A percentile compares a stretch with the other conserved stretches of the same genome.
Evolutionary conservation across 1,140 invertebrate species (phyloP).

Genomic region (Hydropsyche tenuis): DNA sequence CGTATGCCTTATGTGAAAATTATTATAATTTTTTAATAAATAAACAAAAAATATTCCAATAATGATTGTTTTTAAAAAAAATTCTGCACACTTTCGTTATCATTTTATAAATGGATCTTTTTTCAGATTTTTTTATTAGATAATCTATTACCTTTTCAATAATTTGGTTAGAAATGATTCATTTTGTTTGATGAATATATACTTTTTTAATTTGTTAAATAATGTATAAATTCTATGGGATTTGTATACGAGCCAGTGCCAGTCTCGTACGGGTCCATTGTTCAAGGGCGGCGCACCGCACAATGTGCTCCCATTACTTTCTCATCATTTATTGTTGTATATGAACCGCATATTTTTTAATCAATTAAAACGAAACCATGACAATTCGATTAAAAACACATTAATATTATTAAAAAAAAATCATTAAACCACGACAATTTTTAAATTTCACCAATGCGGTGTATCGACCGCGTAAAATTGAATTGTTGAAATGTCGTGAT

Average conservation of each 20-base stretch:
- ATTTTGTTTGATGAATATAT: not conserved
- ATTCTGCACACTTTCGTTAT: no score
- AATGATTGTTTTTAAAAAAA: no score
- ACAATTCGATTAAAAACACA: slow-evolving; percentile 19
- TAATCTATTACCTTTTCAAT: no score
- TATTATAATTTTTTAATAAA: no score
- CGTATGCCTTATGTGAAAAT: no score
- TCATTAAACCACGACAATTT: not conserved
- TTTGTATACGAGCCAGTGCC: slow-evolving; percentile 36
- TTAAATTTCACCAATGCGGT: not conserved
- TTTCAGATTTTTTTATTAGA: no score
- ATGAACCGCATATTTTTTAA: slow-evolving; percentile 6
- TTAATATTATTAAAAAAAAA: not conserved
- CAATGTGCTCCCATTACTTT: slow-evolving; percentile 37
- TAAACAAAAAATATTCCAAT: no score
- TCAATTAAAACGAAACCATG: slow-evolving; percentile 19
- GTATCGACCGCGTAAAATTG: not conserved
- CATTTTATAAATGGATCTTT: no score
- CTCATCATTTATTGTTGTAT: slow-evolving; percentile 26
- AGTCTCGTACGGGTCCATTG: slow-evolving; percentile 43
- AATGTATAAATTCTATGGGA: slow-evolving; percentile 11
- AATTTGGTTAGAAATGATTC: no score
- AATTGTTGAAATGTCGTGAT: not conserved
- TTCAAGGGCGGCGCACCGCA: slow-evolving; percentile 43
- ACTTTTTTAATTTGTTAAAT: not conserved